Evolutionary conservation across 2,888 invertebrate species (phyloP).

Genomic region (Torymus texanus): DNA sequence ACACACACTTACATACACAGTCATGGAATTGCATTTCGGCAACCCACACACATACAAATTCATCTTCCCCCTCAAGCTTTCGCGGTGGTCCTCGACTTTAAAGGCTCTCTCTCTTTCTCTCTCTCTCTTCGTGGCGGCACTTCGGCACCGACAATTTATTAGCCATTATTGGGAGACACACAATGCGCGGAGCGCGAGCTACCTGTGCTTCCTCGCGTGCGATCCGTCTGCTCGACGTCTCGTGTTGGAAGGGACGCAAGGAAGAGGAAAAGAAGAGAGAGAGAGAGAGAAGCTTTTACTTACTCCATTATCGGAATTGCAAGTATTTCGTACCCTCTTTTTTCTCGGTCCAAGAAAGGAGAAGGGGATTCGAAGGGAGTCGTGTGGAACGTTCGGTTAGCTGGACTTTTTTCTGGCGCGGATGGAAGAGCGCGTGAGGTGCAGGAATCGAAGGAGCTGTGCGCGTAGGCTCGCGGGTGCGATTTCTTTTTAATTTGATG

Average conservation of each 20-base stretch:
- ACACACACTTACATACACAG: too few relatives aligned
- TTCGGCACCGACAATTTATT: slow-evolving; percentile 71
- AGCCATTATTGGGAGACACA: slow-evolving; percentile 69
- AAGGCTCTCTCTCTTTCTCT: background rate
- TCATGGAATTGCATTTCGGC: too few relatives aligned
- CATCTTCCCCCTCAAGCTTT: slow-evolving; percentile 29
- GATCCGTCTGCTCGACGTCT: slow-evolving; percentile 41
- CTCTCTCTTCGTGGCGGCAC: slow-evolving; percentile 55
- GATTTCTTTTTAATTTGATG: too few relatives aligned
- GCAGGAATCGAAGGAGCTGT: too few relatives aligned
- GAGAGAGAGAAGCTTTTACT: slow-evolving; percentile 28
- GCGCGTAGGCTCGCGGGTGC: too few relatives aligned
- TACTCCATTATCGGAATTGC: slow-evolving; percentile 45
- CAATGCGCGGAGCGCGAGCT: slow-evolving; percentile 66
- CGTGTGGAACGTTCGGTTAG: too few relatives aligned
- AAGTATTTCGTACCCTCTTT: slow-evolving; percentile 15
- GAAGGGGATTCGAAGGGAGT: too few relatives aligned
- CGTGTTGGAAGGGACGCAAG: background rate
- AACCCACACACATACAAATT: background rate
- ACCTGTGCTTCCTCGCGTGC: slow-evolving; percentile 62
- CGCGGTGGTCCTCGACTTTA: slow-evolving; percentile 66
- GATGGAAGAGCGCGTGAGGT: too few relatives aligned
- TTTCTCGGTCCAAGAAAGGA: background rate
- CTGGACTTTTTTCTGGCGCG: too few relatives aligned
- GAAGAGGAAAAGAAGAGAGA: background rate